Percentiles rank a stretch among this genome's conserved stretches.
These are phyloP conservation scores for Myzus persicae DNA, from an alignment of 1,140 invertebrate species.

Conservation along the genomic window DNA sequence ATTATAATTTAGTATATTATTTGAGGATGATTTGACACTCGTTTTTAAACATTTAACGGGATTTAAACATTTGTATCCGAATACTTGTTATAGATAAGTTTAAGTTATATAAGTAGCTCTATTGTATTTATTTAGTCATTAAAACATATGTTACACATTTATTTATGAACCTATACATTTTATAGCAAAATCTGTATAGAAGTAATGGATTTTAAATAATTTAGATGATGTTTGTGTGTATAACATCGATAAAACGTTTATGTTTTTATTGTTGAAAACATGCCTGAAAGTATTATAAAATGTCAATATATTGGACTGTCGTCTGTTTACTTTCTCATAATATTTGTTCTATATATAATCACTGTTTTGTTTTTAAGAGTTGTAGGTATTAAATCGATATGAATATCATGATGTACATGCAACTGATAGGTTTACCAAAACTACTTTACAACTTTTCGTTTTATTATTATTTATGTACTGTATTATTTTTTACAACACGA, in stretches of 20 bases:
- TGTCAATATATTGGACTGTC: background rate
- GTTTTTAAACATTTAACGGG: background rate
- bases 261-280: background rate
- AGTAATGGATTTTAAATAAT: background rate
- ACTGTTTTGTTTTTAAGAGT: slow-evolving; percentile 21
- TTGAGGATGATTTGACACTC: background rate
- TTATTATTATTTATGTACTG: background rate
- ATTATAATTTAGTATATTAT: background rate
- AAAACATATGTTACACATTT: background rate
- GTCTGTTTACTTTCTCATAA: background rate
- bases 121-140: background rate
- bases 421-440: background rate
- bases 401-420: background rate
- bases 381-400: background rate
- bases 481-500: background rate
- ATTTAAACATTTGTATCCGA: background rate
- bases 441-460: background rate
- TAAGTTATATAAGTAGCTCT: background rate
- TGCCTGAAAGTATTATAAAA: background rate
- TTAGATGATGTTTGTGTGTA: background rate
- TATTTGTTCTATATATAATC: slow-evolving; percentile 13
- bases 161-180: background rate
- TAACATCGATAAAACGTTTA: background rate
- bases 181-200: background rate
- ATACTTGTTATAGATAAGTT: background rate